Evolutionary conservation across 2,113 vertebrate genomes (phyloP).

Genomic region (Origma solitaria): DNA sequence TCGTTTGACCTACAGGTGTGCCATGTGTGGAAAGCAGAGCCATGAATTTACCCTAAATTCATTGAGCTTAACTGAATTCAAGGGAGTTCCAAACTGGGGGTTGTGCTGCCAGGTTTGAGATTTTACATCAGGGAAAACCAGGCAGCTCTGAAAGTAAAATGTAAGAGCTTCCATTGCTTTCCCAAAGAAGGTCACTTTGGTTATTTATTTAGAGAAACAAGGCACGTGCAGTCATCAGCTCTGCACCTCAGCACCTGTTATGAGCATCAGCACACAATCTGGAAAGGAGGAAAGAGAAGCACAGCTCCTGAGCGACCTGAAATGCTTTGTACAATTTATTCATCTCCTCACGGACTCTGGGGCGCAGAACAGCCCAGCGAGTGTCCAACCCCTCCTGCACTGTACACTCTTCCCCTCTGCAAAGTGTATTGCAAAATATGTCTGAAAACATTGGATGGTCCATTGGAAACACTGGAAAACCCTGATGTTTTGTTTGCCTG

Average conservation of each 20-base stretch:
- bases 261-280: background rate
- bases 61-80: background rate
- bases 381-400: too few relatives aligned
- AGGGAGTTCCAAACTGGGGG: background rate
- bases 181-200: background rate
- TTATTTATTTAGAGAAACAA: background rate
- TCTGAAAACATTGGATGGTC: background rate
- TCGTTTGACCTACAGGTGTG: rapidly evolving
- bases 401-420: background rate
- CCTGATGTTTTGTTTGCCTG: background rate
- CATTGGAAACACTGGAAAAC: too few relatives aligned
- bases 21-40: background rate
- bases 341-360: background rate
- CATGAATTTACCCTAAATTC: background rate
- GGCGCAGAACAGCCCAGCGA: background rate
- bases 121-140: background rate
- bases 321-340: background rate
- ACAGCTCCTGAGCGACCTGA: background rate
- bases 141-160: background rate
- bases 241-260: background rate
- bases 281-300: background rate
- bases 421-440: background rate
- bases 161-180: background rate
- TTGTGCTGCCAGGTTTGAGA: background rate
- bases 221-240: background rate